A percentile compares a stretch with the other conserved stretches of the same genome.
Conservation (phyloP, 2,113 vertebrate genomes). For the Sminthopsis crassicaudata region DNA sequence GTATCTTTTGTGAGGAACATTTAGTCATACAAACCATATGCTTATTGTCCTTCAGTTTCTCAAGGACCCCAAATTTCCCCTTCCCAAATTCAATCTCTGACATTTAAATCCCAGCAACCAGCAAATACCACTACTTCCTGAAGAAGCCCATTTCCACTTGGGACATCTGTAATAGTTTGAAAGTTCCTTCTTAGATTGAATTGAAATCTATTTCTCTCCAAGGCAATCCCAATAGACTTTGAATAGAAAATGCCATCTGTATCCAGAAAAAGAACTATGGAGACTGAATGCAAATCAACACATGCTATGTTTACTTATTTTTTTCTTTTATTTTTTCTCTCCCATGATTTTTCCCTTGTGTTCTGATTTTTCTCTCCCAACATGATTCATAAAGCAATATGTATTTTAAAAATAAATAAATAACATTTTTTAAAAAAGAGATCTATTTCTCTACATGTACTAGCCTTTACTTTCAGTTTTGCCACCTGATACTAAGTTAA, state of each 20-base stretch:
- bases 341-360: too few relatives aligned
- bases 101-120: neutral
- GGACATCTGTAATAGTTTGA: neutral
- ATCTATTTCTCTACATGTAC: neutral
- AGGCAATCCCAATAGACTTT: too few relatives aligned
- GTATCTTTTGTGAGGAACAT: neutral
- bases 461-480: neutral
- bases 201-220: neutral
- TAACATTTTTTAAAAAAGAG: too few relatives aligned
- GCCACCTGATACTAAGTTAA: neutral
- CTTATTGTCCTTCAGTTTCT: neutral
- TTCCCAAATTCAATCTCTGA: neutral
- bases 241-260: too few relatives aligned
- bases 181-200: neutral
- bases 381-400: too few relatives aligned
- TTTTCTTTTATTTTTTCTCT: too few relatives aligned
- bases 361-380: too few relatives aligned
- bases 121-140: neutral
- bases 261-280: too few relatives aligned
- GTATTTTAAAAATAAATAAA: too few relatives aligned
- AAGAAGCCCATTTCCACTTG: neutral
- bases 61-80: neutral
- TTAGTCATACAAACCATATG: neutral
- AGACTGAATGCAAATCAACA: too few relatives aligned
- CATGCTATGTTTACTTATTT: too few relatives aligned